A percentile compares a stretch with the other conserved stretches of the same genome.
Conservation (phyloP, 2,113 vertebrate species). For the Aspidoscelis tigris region DNA sequence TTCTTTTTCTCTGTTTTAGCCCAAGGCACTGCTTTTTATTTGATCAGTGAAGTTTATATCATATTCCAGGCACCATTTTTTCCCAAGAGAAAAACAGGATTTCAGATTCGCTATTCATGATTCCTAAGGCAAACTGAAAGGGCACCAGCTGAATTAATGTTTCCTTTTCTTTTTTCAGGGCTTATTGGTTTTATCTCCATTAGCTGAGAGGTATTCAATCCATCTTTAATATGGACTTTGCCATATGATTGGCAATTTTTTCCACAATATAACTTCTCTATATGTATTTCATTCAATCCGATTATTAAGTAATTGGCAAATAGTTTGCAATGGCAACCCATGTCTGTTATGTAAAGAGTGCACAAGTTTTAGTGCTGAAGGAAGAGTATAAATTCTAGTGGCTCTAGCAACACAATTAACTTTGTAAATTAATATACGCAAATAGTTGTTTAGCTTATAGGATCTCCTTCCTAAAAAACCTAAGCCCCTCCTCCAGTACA, state of each 20-base stretch:
- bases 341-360: constrained; percentile 8
- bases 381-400: constrained; percentile 1
- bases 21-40: constrained; percentile 78
- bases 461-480: background rate
- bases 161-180: constrained; percentile 68
- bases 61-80: constrained; percentile 77
- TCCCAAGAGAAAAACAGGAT: constrained; percentile 77
- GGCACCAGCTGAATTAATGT: constrained; percentile 76
- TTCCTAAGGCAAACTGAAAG: constrained; percentile 76
- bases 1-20: constrained; percentile 78
- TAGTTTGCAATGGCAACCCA: background rate
- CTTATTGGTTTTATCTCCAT: constrained; percentile 78
- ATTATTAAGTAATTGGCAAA: constrained; percentile 55
- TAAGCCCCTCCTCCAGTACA: no score
- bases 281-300: constrained; percentile 59
- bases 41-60: constrained; percentile 83
- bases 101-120: constrained; percentile 78
- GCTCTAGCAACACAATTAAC: background rate
- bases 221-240: constrained; percentile 60
- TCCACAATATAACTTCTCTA: constrained; percentile 48
- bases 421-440: constrained; percentile 15
- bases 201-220: constrained; percentile 61
- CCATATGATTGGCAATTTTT: constrained; percentile 45
- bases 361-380: constrained; percentile 7
- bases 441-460: background rate